Evolutionary conservation across 2,888 invertebrate species (phyloP).

Genomic region (Chironomus riparius): DNA sequence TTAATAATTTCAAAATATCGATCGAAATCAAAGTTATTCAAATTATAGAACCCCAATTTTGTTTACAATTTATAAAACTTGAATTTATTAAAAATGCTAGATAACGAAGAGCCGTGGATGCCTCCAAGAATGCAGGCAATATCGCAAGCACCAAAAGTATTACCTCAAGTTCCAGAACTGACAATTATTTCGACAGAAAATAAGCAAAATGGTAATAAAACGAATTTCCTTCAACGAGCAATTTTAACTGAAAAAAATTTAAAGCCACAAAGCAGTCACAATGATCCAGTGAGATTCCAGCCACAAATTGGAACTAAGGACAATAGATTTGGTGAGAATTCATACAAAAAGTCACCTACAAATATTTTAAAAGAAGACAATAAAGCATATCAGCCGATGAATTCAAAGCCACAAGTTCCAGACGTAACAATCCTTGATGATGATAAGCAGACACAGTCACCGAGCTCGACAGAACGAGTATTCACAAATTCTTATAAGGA

Average conservation of each 20-base stretch:
- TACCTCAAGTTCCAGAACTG: constrained; percentile 1
- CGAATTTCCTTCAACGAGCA: constrained; percentile 4
- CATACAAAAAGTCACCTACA: background rate
- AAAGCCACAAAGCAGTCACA: background rate
- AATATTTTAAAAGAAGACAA: background rate
- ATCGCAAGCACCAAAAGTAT: background rate
- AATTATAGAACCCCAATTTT: background rate
- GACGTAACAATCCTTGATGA: constrained; percentile 15
- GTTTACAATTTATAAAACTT: background rate
- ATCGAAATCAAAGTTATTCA: too few relatives aligned
- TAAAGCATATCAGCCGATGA: background rate
- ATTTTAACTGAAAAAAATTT: background rate
- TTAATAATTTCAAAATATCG: too few relatives aligned
- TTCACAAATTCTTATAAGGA: background rate
- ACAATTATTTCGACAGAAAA: background rate
- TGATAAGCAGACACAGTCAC: background rate
- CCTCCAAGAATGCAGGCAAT: background rate
- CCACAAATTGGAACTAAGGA: background rate
- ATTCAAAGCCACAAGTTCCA: background rate
- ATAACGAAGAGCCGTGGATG: constrained; percentile 19
- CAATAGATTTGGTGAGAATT: background rate
- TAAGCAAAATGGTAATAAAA: background rate
- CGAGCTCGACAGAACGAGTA: background rate
- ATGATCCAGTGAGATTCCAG: too few relatives aligned
- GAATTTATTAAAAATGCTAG: background rate